Evolutionary conservation across 2,888 invertebrate species (phyloP).

Genomic region (Sialis fuliginosa): DNA sequence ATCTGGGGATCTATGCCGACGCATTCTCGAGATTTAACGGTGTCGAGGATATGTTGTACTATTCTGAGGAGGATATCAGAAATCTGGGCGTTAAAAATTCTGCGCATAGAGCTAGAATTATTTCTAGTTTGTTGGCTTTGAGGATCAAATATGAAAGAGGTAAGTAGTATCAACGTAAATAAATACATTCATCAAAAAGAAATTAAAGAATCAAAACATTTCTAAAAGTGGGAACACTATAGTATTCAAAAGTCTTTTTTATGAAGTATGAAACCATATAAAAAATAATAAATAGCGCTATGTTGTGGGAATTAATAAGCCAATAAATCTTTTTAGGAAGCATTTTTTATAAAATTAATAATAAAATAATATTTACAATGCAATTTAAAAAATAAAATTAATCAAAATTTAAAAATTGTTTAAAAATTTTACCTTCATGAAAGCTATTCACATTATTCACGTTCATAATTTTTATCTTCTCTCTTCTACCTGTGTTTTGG

Average conservation of each 20-base stretch:
- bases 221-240: too few relatives aligned
- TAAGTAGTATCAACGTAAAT: constrained; percentile 14
- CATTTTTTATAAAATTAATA: neutral
- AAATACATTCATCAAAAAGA: neutral
- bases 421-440: too few relatives aligned
- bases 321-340: too few relatives aligned
- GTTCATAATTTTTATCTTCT: neutral
- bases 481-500: neutral
- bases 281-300: too few relatives aligned
- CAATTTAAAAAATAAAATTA: too few relatives aligned
- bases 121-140: constrained; percentile 42
- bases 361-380: too few relatives aligned
- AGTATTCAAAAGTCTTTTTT: too few relatives aligned
- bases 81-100: constrained; percentile 41
- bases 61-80: constrained; percentile 38
- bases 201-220: too few relatives aligned
- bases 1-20: constrained; percentile 35
- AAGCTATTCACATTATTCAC: neutral
- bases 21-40: constrained; percentile 31
- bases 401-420: too few relatives aligned
- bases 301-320: too few relatives aligned
- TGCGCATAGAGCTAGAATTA: constrained; percentile 42
- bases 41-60: constrained; percentile 37
- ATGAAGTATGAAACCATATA: too few relatives aligned
- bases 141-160: constrained; percentile 39